Evolutionary conservation across 1,140 invertebrate genomes (phyloP), one percentile per base, ranked within the genome.

Genomic region (Atta texana): DNA sequence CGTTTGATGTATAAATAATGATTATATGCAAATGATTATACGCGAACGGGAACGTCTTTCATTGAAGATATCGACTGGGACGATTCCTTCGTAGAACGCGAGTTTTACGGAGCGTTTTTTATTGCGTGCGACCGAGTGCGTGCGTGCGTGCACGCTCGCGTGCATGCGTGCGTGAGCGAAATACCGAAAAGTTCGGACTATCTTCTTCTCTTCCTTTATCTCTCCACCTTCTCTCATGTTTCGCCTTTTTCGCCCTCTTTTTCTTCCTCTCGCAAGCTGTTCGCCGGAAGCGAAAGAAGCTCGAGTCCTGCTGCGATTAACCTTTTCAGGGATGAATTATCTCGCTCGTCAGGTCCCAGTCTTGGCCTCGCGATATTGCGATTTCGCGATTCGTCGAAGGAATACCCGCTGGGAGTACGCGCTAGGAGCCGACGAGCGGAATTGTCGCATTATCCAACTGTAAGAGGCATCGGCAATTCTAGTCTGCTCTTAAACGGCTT

Each of bases 81-180:
- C 72, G 76, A 87, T 78, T 87, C 59, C 72, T 78, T 77, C 57
- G 63, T 81, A 68, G 78, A 90, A 18, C 69, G 76, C 77, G 76
- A 24, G 80, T 90, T 86, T 88, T 71, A 78, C 86, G 82, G 86
- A 78, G 61, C 82, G 71, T 90, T 90, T 85, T 85, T 88, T 84
- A 76, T 91, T 88, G 89, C 89, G 87, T 90, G 91, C 87, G 90
- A 91, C 89, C 91, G 88, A 76, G 72, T 89, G 89, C 84, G 88
- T 91, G 87, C 90, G 91, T 92, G 92, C 93, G 90, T 92, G 82
- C 84, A 88, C 88, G 90, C 86, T 90, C 91, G 89, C 91, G 89
- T 91, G 91, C 87, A 87, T 88, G 92, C 93, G 93, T 94, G 93
- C 93, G 92, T 94, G 93, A 94, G 92, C 93, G 86, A 94, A 95